These are phyloP conservation scores for Tethya wilhelma DNA, from an alignment of 37 sponge, comb jelly and placozoan genomes.

Conservation along the genomic window DNA sequence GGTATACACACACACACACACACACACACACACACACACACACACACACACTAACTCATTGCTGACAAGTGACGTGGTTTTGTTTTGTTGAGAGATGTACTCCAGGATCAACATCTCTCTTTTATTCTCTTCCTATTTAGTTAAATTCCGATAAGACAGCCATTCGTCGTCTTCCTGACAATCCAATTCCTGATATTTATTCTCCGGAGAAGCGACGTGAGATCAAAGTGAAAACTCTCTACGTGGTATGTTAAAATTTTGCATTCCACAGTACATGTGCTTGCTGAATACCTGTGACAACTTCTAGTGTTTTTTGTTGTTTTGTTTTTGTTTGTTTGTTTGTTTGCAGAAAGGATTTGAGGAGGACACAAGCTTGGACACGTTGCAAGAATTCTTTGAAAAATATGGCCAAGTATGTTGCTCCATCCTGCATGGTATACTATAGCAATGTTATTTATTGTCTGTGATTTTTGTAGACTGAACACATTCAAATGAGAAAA, in stretches of 20 bases:
- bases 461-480: constrained; percentile 17
- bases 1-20: no score
- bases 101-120: no score
- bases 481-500: constrained; percentile 66
- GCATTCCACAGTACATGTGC: background rate
- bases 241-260: constrained; percentile 76
- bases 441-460: no score
- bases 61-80: constrained; percentile 11
- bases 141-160: constrained; percentile 52
- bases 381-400: constrained; percentile 70
- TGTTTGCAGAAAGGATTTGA: constrained; percentile 80
- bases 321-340: background rate
- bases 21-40: no score
- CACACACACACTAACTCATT: no score
- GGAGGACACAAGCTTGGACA: constrained; percentile 57
- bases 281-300: background rate
- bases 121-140: constrained; percentile 6
- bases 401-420: constrained; percentile 65
- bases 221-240: constrained; percentile 59
- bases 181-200: constrained; percentile 32
- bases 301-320: background rate
- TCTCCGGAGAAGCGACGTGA: constrained; percentile 47
- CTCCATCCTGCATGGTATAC: no score
- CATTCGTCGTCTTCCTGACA: constrained; percentile 42
- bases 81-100: no score